Percentiles rank a stretch among this genome's conserved stretches.
These are phyloP conservation scores for Nannobrachium achirus DNA, from an alignment of 2,113 vertebrate genomes.

Conservation along the genomic window DNA sequence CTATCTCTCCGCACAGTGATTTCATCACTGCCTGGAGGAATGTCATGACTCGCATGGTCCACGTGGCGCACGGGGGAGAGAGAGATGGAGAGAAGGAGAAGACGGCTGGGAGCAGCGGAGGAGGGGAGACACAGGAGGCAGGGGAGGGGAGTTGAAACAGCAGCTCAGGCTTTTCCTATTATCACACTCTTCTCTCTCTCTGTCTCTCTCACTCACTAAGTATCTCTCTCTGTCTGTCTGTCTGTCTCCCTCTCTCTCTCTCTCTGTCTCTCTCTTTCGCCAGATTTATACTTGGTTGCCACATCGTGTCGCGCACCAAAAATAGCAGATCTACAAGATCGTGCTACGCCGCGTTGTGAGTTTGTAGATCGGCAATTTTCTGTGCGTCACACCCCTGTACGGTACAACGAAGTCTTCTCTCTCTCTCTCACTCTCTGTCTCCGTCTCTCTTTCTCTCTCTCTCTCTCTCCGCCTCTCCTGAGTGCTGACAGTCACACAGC, in stretches of 20 bases:
- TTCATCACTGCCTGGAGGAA: slow-evolving; percentile 74
- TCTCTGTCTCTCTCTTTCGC: too few relatives aligned
- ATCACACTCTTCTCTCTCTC: slow-evolving; percentile 53
- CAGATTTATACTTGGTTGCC: too few relatives aligned
- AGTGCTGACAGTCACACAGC: slow-evolving; percentile 68
- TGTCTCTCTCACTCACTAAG: neutral
- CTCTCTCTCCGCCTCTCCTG: slow-evolving; percentile 12
- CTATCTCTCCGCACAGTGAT: slow-evolving; percentile 56
- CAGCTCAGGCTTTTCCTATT: slow-evolving; percentile 62
- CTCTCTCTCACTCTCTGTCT: too few relatives aligned
- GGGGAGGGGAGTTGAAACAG: slow-evolving; percentile 43
- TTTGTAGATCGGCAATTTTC: too few relatives aligned
- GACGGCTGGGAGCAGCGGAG: slow-evolving; percentile 51
- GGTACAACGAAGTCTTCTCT: too few relatives aligned
- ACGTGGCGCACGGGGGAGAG: slow-evolving; percentile 68
- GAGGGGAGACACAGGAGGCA: slow-evolving; percentile 11
- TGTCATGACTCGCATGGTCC: slow-evolving; percentile 77
- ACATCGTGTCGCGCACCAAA: too few relatives aligned
- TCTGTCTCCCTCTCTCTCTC: too few relatives aligned
- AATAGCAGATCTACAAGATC: too few relatives aligned
- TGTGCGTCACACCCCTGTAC: too few relatives aligned
- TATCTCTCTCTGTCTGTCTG: too few relatives aligned
- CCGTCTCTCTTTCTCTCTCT: too few relatives aligned
- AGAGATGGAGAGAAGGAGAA: slow-evolving; percentile 42
- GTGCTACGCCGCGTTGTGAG: too few relatives aligned